Evolutionary conservation across 1,140 invertebrate species (phyloP).

Genomic region (Drosophila nasuta): DNA sequence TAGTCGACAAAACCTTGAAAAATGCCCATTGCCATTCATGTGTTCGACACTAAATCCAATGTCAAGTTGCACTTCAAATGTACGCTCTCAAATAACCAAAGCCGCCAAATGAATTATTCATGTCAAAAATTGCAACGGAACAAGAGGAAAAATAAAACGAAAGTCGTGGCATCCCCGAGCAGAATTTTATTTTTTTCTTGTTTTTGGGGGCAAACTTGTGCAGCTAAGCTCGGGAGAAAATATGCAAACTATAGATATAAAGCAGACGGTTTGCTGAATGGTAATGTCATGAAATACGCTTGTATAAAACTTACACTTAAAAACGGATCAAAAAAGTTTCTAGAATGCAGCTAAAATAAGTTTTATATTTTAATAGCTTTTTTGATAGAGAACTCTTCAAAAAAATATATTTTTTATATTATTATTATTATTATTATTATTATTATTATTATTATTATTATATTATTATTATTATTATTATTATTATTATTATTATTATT

Average conservation of each 20-base stretch:
- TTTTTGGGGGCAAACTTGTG: background rate
- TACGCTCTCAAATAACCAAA: constrained; percentile 56
- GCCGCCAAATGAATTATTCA: constrained; percentile 74
- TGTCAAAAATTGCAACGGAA: constrained; percentile 27
- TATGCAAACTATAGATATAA: background rate
- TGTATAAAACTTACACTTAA: too few relatives aligned
- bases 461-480: too few relatives aligned
- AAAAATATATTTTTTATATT: too few relatives aligned
- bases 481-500: too few relatives aligned
- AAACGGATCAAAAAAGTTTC: too few relatives aligned
- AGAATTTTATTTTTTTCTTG: background rate
- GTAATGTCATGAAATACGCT: too few relatives aligned
- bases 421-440: too few relatives aligned
- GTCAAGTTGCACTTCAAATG: constrained; percentile 64
- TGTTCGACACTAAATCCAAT: constrained; percentile 55
- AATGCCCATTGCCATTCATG: constrained; percentile 26
- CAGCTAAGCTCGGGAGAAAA: background rate
- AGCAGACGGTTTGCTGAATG: too few relatives aligned
- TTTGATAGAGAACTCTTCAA: too few relatives aligned
- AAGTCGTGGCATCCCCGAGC: background rate
- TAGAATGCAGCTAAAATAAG: too few relatives aligned
- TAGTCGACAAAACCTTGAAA: constrained; percentile 43
- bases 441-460: too few relatives aligned
- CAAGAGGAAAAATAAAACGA: constrained; percentile 16
- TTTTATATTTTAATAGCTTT: too few relatives aligned